Conservation (phyloP, 2,797 vertebrate genomes). For the Sebastes jordani region DNA sequence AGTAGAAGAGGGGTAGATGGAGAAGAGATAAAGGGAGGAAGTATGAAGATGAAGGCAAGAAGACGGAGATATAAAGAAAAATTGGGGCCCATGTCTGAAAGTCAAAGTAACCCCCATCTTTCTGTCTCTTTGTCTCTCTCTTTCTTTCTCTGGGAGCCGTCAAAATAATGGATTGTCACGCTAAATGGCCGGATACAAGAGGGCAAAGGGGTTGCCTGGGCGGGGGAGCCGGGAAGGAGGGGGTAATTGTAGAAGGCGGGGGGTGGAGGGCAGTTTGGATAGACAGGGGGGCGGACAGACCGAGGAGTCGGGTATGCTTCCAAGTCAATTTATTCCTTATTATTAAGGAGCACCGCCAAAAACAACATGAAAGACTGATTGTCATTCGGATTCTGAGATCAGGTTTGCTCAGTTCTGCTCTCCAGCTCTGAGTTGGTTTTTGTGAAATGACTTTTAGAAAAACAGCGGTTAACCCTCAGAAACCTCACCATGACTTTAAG, state of each 20-base stretch:
- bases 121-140: slow-evolving; percentile 45
- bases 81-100: slow-evolving; percentile 53
- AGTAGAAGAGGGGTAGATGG: neutral
- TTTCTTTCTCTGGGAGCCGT: slow-evolving; percentile 66
- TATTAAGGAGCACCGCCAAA: slow-evolving; percentile 60
- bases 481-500: slow-evolving; percentile 23
- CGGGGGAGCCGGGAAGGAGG: slow-evolving; percentile 45
- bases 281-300: slow-evolving; percentile 57
- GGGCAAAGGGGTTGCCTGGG: slow-evolving; percentile 66
- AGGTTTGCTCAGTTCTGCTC: slow-evolving; percentile 29
- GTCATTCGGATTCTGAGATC: slow-evolving; percentile 42
- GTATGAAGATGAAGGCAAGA: neutral
- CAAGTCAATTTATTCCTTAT: slow-evolving; percentile 72
- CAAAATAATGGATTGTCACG: slow-evolving; percentile 80
- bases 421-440: slow-evolving; percentile 5
- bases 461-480: slow-evolving; percentile 18
- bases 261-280: slow-evolving; percentile 44
- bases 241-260: slow-evolving; percentile 63
- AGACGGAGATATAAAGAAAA: neutral
- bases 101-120: slow-evolving; percentile 56
- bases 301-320: slow-evolving; percentile 53
- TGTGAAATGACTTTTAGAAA: slow-evolving; percentile 17
- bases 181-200: slow-evolving; percentile 78
- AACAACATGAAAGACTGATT: slow-evolving; percentile 46
- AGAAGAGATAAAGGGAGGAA: neutral